These are phyloP conservation scores for Amphiprion percula DNA, from an alignment of 2,113 vertebrate species.

Conservation along the genomic window DNA sequence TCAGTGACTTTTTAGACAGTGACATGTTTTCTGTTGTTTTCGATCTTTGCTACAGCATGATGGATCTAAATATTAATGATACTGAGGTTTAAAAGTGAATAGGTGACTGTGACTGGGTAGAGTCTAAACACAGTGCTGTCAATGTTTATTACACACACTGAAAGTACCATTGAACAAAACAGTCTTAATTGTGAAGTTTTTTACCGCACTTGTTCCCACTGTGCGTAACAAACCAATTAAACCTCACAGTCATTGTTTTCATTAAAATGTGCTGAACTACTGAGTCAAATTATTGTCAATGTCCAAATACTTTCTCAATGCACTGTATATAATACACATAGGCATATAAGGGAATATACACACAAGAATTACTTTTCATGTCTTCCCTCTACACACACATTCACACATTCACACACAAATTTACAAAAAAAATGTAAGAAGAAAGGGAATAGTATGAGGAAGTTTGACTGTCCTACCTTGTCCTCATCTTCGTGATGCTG, in stretches of 20 bases:
- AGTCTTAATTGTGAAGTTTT: not conserved
- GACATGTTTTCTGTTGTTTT: slow-evolving; percentile 10
- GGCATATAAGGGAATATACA: slow-evolving; percentile 26
- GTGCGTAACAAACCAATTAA: not conserved
- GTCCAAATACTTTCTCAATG: slow-evolving; percentile 36
- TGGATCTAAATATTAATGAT: no score
- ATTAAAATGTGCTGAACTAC: not conserved
- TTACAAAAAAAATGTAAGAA: not conserved
- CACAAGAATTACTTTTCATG: not conserved
- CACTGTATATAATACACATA: slow-evolving; percentile 13
- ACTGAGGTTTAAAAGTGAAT: not conserved
- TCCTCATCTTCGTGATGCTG: slow-evolving; percentile 72
- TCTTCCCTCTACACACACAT: slow-evolving; percentile 1
- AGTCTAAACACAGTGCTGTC: not conserved
- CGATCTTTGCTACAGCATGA: slow-evolving; percentile 5
- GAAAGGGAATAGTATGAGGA: not conserved
- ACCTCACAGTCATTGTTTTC: not conserved
- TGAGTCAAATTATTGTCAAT: slow-evolving; percentile 20
- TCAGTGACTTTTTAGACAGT: slow-evolving; percentile 18
- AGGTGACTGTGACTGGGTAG: not conserved
- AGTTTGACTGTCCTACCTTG: slow-evolving; percentile 63
- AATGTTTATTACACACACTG: not conserved
- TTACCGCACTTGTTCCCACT: not conserved
- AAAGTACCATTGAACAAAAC: not conserved
- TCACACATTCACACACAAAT: not conserved